Evolutionary conservation across 2,797 vertebrate genomes (phyloP), one percentile per base, ranked within the genome.

Genomic region (Crocodylus rhombifer): DNA sequence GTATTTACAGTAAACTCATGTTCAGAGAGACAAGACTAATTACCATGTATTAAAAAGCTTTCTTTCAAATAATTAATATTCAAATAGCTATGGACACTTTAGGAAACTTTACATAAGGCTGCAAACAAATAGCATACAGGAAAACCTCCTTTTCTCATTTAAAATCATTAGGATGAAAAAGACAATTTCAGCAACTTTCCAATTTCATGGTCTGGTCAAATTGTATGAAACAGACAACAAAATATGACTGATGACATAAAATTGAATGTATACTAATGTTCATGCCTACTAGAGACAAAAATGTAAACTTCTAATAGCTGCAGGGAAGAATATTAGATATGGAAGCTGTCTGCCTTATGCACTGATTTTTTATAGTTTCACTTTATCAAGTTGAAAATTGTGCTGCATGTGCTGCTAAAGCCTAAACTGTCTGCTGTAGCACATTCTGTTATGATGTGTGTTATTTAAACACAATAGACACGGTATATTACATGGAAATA

Each of bases 1-100:
- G 95, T 95, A 97, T 98, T 98, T 98, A 97, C 74, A 93, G 97
- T 96, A 97, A 97, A 98, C 96, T 97, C 97, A 95, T 97, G 95
- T 98, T 98, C 97, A 90, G 91, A 97, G 96, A 97, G 95, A 98
- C 95, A 97, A 95, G 96, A 97, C 97, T 97, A 98, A 98, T 98
- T 98, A 92, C 95, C 67, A 28, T 80, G 77, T 93, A 92, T 95
- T 97, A 95, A 97, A 97, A 94, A 95, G 84, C 91, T 96, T 95
- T 92, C 95, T 97, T 97, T 96, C 86, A 84, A 92, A 80, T 93
- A 90, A 89, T 95, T 97, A 92, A 93, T 96, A 93, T 94, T 91
- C 89, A 96, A 96, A 97, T 96, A 94, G 30, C 91, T 93, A 86
- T 26, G 84, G 93, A 88, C 80, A 95, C 77, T 94, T 90, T 3